phyloP scores from a whole-genome alignment of 2,888 invertebrate species.

The Drosophila yooni region DNA sequence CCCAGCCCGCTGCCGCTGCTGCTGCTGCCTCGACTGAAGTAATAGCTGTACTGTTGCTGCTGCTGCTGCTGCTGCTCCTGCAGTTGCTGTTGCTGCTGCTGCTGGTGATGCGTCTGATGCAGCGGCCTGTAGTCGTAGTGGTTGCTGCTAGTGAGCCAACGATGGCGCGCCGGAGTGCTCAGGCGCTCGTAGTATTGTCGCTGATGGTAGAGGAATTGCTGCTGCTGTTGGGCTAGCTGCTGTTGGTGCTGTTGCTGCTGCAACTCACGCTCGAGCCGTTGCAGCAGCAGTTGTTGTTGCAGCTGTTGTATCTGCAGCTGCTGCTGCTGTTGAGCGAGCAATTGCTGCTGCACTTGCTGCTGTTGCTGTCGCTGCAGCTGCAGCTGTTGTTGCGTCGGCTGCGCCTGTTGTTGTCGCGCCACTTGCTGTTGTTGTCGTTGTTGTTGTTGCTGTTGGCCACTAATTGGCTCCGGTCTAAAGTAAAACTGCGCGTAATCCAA shows the following conservation, averaged over 20 bases:
- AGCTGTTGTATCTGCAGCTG: conserved; percentile 76
- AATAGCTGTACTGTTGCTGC: conserved; percentile 73
- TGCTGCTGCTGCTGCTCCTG: conserved; percentile 51
- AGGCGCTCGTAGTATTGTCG: conserved; percentile 66
- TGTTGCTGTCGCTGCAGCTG: conserved; percentile 65
- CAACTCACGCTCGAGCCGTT: conserved; percentile 76
- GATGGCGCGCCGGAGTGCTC: conserved; percentile 44
- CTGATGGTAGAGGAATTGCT: conserved; percentile 63
- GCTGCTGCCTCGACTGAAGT: conserved; percentile 74
- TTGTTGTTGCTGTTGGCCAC: conserved; percentile 83
- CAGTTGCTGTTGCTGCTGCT: conserved; percentile 41
- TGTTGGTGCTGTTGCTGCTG: conserved; percentile 68
- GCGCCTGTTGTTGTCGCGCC: conserved; percentile 53
- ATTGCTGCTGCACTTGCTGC: conserved; percentile 75
- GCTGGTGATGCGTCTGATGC: conserved; percentile 28
- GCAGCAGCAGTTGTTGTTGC: conserved; percentile 77
- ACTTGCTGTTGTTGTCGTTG: conserved; percentile 62
- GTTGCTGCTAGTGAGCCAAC: conserved; percentile 58
- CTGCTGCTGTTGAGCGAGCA: conserved; percentile 80
- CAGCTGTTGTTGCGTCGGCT: conserved; percentile 57
- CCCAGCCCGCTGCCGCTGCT: conserved; percentile 72
- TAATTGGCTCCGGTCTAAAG: conserved; percentile 85
- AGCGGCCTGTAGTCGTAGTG: conserved; percentile 44
- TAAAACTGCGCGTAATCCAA: conserved; percentile 85
- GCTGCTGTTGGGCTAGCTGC: conserved; percentile 63